Conservation (phyloP, 2,797 vertebrate genomes). For the Acanthis flammea region DNA sequence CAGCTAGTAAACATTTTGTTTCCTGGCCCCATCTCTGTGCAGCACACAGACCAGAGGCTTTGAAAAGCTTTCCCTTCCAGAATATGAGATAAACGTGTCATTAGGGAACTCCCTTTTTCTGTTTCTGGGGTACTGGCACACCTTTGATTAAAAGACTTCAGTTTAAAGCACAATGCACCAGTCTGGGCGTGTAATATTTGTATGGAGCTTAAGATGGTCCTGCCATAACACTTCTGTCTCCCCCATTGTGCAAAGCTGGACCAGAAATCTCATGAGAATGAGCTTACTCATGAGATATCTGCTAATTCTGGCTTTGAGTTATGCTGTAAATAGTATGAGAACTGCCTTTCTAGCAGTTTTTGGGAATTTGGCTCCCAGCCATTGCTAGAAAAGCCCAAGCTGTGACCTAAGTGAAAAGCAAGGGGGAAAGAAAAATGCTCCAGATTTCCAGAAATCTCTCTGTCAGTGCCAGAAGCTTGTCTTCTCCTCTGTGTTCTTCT, state of each 20-base stretch:
- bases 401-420: conserved; percentile 13
- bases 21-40: neutral
- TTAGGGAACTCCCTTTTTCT: conserved; percentile 15
- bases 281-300: conserved; percentile 50
- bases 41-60: neutral
- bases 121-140: neutral
- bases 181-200: neutral
- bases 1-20: neutral
- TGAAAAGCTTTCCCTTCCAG: neutral
- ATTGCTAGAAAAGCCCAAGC: conserved; percentile 33
- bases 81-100: neutral
- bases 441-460: neutral
- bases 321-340: conserved; percentile 55
- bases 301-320: conserved; percentile 39
- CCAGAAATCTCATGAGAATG: conserved; percentile 45
- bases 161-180: neutral
- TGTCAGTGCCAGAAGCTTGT: neutral
- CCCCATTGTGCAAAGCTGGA: neutral
- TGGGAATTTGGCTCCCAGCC: conserved; percentile 46
- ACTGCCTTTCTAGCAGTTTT: conserved; percentile 54
- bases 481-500: neutral
- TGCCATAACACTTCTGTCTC: conserved; percentile 9
- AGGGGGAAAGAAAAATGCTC: neutral
- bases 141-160: conserved; percentile 11
- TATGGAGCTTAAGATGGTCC: neutral